Evolutionary conservation across 2,888 invertebrate species (phyloP).

Genomic region (Furcula furcula): DNA sequence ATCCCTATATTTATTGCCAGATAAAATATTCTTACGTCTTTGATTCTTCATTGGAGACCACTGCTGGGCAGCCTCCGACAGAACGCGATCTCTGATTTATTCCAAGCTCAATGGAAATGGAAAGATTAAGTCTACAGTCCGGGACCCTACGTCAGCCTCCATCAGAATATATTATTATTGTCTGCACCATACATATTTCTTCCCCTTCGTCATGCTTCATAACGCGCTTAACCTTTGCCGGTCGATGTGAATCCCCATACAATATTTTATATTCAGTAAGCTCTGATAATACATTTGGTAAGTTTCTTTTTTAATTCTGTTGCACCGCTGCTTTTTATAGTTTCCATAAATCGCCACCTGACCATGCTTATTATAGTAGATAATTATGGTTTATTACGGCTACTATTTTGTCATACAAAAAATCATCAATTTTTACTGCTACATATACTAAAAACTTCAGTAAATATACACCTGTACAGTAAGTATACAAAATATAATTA

Average conservation of each 20-base stretch:
- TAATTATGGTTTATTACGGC: too few species aligned
- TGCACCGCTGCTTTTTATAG: background rate
- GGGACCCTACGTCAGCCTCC: constrained; percentile 25
- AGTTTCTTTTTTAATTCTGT: constrained; percentile 2
- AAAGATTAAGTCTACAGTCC: constrained; percentile 30
- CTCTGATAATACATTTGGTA: background rate
- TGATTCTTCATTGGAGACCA: constrained; percentile 20
- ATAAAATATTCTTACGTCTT: constrained; percentile 24
- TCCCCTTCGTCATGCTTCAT: constrained; percentile 29
- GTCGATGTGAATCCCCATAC: constrained; percentile 28
- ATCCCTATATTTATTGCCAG: constrained; percentile 1
- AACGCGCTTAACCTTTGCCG: constrained; percentile 36
- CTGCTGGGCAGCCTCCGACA: constrained; percentile 19
- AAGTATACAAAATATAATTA: too few species aligned
- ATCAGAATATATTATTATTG: constrained; percentile 32
- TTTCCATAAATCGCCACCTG: too few species aligned
- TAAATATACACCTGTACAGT: too few species aligned
- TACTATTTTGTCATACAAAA: too few species aligned
- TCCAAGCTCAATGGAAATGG: constrained; percentile 18
- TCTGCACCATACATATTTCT: constrained; percentile 37
- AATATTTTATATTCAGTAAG: constrained; percentile 4
- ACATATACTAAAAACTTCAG: too few species aligned
- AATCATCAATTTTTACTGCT: too few species aligned
- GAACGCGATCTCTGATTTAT: constrained; percentile 20
- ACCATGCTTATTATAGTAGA: too few species aligned